Percentiles rank a stretch among this genome's conserved stretches.
Conservation (phyloP, 1,140 invertebrate genomes). For the Mactra quadrangularis region DNA sequence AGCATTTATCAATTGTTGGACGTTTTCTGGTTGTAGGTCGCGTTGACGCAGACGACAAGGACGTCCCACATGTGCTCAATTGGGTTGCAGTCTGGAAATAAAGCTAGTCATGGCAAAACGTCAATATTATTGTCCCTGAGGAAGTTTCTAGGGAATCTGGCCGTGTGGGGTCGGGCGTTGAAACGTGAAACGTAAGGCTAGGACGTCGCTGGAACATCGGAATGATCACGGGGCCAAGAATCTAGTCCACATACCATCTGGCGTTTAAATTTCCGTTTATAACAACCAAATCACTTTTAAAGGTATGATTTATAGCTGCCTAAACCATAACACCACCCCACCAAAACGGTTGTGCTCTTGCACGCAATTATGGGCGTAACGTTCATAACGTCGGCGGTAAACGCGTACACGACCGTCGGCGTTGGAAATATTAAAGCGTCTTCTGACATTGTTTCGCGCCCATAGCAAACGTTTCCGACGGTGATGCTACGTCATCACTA, state of each 20-base stretch:
- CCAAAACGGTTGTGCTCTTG: constrained; percentile 6
- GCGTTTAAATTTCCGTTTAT: constrained; percentile 16
- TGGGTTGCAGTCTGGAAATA: not conserved
- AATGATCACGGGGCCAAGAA: not conserved
- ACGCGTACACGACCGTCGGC: not conserved
- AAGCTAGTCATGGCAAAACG: not conserved
- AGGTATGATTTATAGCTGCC: not conserved
- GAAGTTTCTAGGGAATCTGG: constrained; percentile 7
- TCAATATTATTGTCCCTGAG: not conserved
- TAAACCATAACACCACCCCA: constrained; percentile 15
- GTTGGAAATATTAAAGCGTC: not conserved
- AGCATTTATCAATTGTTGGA: constrained; percentile 12
- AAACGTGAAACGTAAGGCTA: constrained; percentile 17
- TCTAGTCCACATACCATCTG: constrained; percentile 3
- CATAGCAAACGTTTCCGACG: not conserved
- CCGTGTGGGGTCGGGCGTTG: constrained; percentile 1
- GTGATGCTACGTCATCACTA: not conserved
- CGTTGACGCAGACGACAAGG: not conserved
- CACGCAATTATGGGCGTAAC: not conserved
- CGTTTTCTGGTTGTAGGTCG: not conserved
- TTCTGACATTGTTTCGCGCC: not conserved
- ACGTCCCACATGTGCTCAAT: constrained; percentile 7
- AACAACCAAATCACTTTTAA: not conserved
- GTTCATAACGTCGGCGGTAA: not conserved
- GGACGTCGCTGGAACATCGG: not conserved